A percentile compares a stretch with the other conserved stretches of the same genome.
These are phyloP conservation scores for Nemotelus pantherinus DNA, from an alignment of 2,888 invertebrate genomes.

Conservation along the genomic window DNA sequence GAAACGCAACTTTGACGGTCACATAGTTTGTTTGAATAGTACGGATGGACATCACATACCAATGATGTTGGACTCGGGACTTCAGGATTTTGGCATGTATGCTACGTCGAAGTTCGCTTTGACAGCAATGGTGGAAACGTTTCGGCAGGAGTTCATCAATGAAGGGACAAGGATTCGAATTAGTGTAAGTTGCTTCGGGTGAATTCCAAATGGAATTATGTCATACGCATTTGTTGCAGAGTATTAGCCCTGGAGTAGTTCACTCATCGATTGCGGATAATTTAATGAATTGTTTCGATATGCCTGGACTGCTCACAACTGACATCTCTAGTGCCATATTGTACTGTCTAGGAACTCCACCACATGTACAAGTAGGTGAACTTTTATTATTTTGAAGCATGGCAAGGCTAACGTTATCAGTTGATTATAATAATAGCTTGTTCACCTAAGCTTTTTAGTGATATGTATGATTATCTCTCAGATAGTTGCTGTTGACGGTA, in stretches of 20 bases:
- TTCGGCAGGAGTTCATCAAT: conserved; percentile 61
- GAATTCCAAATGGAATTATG: not conserved
- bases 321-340: conserved; percentile 41
- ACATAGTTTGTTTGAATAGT: conserved; percentile 66
- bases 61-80: conserved; percentile 45
- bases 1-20: conserved; percentile 64
- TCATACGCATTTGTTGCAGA: conserved; percentile 52
- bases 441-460: too few species aligned
- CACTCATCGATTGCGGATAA: conserved; percentile 48
- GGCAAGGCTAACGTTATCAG: too few species aligned
- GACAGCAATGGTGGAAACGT: conserved; percentile 60
- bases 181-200: conserved; percentile 56
- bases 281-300: not conserved
- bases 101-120: conserved; percentile 60
- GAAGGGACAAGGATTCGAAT: conserved; percentile 60
- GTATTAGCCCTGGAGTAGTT: conserved; percentile 63
- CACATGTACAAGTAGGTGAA: conserved; percentile 59
- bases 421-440: too few species aligned
- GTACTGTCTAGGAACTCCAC: conserved; percentile 59
- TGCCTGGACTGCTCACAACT: conserved; percentile 42
- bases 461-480: too few species aligned
- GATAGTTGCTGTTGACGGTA: too few species aligned
- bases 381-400: not conserved
- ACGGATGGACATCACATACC: conserved; percentile 58
- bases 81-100: conserved; percentile 52